Base-by-base conservation (phyloP, 2,113 vertebrate genomes). In the Gobius niger region DNA sequence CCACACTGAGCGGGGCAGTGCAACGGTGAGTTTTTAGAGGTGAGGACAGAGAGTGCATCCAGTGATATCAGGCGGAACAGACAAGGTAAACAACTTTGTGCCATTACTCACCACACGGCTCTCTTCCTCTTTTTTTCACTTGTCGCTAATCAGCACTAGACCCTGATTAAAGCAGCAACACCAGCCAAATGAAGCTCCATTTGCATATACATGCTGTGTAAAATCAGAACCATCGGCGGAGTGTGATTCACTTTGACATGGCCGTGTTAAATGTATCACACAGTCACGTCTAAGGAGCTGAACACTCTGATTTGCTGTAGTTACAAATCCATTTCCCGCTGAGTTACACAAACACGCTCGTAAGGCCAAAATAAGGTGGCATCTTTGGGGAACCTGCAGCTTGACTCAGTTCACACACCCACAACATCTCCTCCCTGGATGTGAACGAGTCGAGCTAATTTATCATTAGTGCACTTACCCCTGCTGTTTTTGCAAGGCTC, bases 121-220 rank as follows among this genome's bases (percentile, higher is more conserved):
- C 65, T 72, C 51, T 65, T 70, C 63, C 40, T 50, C 60, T 54
- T 72, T 67, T 59, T 67, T 24, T 63, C 76, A 56, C 64, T 78
- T 70, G 76, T 70, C 64, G 42, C 82, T 90, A 87, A 91, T 91
- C 89, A 91, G 88, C 73, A 78, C 76, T 51, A 85, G 71, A 80
- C 80, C 79, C 85, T 83, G 80, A 90, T 91, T 89, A 86, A 87
- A 88, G 86, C 81, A 74, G 77, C 77, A 86, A 82, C 67, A 11
- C 66, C 76, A 83, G 87, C 75, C 77, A 82, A 86, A 90, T 90
- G 77, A 90, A 79, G 75, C 52, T 8, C 61, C 51, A 92, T 92
- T 92, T 92, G 85, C 91, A 92, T 90, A 89, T 73, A 87, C 87
- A 88, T 72, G 83, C 81, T 83, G 87, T 65, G 82, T 89, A 83